Percentiles rank a stretch among this genome's conserved stretches.
Conservation (phyloP, 2,797 vertebrate species). For the Rhynchonycteris naso region DNA sequence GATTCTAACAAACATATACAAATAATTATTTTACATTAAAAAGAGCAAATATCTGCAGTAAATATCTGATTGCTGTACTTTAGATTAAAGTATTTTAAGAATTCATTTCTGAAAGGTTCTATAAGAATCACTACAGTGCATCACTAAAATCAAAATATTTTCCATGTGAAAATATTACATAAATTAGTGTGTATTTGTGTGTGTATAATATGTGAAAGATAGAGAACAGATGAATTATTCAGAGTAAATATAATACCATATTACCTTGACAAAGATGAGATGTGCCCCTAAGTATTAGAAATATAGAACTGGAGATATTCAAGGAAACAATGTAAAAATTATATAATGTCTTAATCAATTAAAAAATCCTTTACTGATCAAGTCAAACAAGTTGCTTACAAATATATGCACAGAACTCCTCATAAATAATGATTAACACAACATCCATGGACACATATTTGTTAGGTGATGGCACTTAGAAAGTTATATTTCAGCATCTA, state of each 20-base stretch:
- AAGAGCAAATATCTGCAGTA: neutral
- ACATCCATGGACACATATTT: neutral
- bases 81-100: neutral
- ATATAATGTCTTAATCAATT: neutral
- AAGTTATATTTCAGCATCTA: neutral
- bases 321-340: neutral
- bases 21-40: neutral
- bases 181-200: neutral
- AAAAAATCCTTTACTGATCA: neutral
- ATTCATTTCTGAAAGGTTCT: neutral
- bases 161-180: neutral
- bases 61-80: neutral
- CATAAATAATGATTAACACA: neutral
- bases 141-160: neutral
- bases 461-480: neutral
- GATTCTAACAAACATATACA: neutral
- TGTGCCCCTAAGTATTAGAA: neutral
- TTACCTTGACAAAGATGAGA: neutral
- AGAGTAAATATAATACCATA: neutral
- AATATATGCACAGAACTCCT: neutral
- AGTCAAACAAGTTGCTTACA: neutral
- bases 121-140: neutral
- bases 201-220: neutral
- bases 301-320: neutral
- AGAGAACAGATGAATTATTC: neutral